Evolutionary conservation across 1,140 invertebrate genomes (phyloP), one percentile per base, ranked within the genome.

Genomic region (Holcopasites calliopsidis): DNA sequence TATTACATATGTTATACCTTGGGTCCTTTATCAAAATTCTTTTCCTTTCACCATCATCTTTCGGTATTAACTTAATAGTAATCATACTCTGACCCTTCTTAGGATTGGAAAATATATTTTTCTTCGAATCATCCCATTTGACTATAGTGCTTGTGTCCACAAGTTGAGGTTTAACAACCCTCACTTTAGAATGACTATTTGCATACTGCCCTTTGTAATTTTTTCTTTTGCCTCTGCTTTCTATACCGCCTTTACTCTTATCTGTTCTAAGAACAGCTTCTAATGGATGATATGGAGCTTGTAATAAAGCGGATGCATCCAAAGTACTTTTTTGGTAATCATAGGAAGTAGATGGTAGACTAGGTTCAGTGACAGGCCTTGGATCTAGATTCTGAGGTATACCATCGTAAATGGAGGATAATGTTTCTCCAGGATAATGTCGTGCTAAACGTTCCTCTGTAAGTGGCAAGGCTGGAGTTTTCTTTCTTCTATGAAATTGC

Each of bases 171-270:
- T 85, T 83, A 33, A 88, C 64, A 31, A 87, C 16, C 77, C 75
- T 86, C n/a, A 85, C 58, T 77, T 85, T 89, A 0, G 54, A 11
- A 21, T 26, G 18, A n/a, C 81, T 44, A 1, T 78, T 65, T 13
- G 88, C 72, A 23, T 31, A 44, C 28, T 65, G 78, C 21, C 88
- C 89, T 79, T 86, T 90, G 23, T 90, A 90, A 88, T 91, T 90
- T 74, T 86, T 90, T 38, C 78, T 72, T 49, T 90, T 90, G 31
- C 78, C 70, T 49, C 89, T 90, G 31, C 31, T 23, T 49, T 3
- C 1, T 61, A 33, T 8, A 31, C 16, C 0, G 18, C 38, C 33
- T 16, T 8, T 77, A 55, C 58, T 78, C 35, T 55, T 47, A n/a
- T 49, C 50, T 21, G 42, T 5, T 50, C 55, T 60, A 11, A 87